Evolutionary conservation across 2,888 invertebrate species (phyloP).

Genomic region (Glaucopsyche alexis): DNA sequence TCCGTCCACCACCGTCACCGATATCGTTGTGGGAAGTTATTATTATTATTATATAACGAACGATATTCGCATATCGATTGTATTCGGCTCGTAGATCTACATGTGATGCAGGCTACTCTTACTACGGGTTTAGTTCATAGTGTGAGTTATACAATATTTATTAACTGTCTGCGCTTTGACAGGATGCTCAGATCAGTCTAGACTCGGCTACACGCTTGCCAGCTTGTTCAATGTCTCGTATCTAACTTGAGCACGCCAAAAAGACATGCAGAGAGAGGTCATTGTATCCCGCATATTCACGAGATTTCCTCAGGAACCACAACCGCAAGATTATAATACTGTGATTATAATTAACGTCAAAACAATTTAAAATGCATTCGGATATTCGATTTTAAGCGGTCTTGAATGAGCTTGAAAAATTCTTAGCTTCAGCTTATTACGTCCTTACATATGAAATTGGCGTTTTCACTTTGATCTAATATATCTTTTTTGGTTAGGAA

Average conservation of each 20-base stretch:
- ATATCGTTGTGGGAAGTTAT: too few species aligned
- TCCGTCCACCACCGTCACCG: too few species aligned
- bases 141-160: slow-evolving; percentile 13
- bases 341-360: slow-evolving; percentile 14
- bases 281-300: not conserved
- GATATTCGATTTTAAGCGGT: not conserved
- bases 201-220: slow-evolving; percentile 22
- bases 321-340: slow-evolving; percentile 5
- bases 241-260: slow-evolving; percentile 10
- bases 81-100: too few species aligned
- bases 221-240: slow-evolving; percentile 13
- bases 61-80: too few species aligned
- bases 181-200: slow-evolving; percentile 23
- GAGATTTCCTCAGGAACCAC: not conserved
- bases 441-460: too few species aligned
- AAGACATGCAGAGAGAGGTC: not conserved
- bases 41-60: too few species aligned
- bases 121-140: not conserved
- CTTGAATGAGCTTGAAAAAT: not conserved
- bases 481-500: too few species aligned
- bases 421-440: not conserved
- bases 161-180: not conserved
- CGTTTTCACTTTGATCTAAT: too few species aligned
- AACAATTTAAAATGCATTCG: not conserved
- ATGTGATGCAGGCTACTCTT: too few species aligned